Conservation (phyloP, 2,797 vertebrate species). For the Merluccius polli region DNA sequence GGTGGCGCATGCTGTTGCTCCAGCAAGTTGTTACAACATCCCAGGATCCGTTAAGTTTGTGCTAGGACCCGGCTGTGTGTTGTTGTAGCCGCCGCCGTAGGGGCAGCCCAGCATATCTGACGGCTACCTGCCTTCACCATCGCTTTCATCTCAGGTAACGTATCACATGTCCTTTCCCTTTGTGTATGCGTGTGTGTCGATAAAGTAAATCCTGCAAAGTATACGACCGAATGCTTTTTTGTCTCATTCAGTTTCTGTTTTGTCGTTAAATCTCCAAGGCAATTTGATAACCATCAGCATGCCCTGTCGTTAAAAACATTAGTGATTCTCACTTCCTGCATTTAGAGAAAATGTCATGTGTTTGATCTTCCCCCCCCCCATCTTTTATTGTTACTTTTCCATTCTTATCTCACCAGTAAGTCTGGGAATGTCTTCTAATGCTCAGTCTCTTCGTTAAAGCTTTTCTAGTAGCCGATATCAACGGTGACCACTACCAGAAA, state of each 20-base stretch:
- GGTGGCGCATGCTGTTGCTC: conserved; percentile 45
- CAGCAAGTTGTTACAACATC: conserved; percentile 45
- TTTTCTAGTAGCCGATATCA: neutral
- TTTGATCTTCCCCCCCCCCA: too few relatives aligned
- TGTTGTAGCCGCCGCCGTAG: conserved; percentile 24
- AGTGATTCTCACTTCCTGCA: neutral
- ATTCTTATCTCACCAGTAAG: neutral
- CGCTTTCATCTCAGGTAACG: neutral
- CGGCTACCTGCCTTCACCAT: conserved; percentile 12
- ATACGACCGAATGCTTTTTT: neutral
- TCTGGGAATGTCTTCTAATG: neutral
- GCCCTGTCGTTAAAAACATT: neutral
- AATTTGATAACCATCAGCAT: neutral
- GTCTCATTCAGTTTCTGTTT: neutral
- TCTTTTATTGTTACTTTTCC: neutral
- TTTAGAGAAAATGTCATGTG: neutral
- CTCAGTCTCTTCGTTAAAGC: neutral
- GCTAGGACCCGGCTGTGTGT: conserved; percentile 22
- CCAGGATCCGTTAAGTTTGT: conserved; percentile 52
- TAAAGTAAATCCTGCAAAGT: neutral
- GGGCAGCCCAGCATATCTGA: conserved; percentile 12
- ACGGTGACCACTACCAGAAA: neutral
- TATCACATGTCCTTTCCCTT: neutral
- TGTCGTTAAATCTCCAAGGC: neutral
- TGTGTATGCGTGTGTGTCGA: neutral